These are phyloP conservation scores for Epinephelus lanceolatus DNA, from an alignment of 2,113 vertebrate species.

Conservation along the genomic window DNA sequence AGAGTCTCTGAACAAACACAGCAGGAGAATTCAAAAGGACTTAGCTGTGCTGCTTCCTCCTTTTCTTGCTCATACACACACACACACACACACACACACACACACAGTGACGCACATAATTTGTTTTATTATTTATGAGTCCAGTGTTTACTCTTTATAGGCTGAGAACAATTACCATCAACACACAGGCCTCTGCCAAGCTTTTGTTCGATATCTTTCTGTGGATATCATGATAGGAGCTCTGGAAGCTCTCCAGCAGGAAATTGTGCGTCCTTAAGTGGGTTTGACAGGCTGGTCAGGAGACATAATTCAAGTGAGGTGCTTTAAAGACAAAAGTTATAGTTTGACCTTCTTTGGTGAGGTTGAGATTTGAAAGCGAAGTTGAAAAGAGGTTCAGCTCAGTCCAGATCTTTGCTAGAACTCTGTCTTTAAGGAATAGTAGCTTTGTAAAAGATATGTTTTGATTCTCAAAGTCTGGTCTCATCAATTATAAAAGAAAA, in stretches of 20 bases:
- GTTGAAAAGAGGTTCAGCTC: neutral
- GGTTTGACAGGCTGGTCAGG: neutral
- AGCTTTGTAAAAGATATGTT: neutral
- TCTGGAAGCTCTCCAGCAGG: neutral
- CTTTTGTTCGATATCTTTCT: neutral
- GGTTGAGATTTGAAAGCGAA: neutral
- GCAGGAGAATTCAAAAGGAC: neutral
- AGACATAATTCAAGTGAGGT: neutral
- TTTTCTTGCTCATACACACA: neutral
- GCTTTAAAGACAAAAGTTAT: neutral
- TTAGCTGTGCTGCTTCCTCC: neutral
- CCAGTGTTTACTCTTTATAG: neutral
- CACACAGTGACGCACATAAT: neutral
- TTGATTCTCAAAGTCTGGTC: too few species aligned
- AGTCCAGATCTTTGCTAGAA: neutral
- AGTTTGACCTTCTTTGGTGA: neutral
- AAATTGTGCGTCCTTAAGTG: neutral
- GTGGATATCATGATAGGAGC: neutral
- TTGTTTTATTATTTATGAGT: neutral
- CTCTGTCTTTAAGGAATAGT: neutral
- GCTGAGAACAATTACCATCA: neutral
- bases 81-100: neutral
- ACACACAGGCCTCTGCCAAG: neutral
- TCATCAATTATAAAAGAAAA: too few species aligned
- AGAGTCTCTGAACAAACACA: slow-evolving; percentile 86